Percentiles rank a stretch among this genome's conserved stretches.
Evolutionary conservation across 2,113 vertebrate genomes (phyloP).

Genomic region (Silurus meridionalis): DNA sequence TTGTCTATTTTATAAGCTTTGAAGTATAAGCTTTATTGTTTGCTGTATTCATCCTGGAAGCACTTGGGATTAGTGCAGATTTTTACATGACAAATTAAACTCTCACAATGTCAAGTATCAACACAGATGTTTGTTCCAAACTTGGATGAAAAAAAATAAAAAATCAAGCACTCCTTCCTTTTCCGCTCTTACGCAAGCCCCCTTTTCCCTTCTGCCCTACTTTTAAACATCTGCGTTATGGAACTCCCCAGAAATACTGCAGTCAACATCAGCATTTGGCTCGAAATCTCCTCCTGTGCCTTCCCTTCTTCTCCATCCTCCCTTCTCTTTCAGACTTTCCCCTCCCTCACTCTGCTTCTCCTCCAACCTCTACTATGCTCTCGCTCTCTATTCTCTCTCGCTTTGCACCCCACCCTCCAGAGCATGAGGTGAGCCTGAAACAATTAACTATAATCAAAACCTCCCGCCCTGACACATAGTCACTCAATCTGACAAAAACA

Average conservation of each 20-base stretch:
- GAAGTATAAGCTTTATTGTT: neutral
- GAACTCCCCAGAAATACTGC: slow-evolving; percentile 56
- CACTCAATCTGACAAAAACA: slow-evolving; percentile 24
- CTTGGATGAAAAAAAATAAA: slow-evolving; percentile 40
- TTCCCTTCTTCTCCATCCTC: neutral
- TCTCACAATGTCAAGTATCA: slow-evolving; percentile 43
- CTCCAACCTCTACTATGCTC: neutral
- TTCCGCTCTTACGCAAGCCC: slow-evolving; percentile 60
- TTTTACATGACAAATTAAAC: slow-evolving; percentile 3
- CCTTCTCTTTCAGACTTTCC: neutral
- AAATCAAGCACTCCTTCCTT: slow-evolving; percentile 42
- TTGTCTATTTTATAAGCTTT: neutral
- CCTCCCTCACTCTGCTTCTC: neutral
- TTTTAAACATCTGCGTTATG: slow-evolving; percentile 64
- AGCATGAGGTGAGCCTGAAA: slow-evolving; percentile 54
- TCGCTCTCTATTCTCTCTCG: neutral
- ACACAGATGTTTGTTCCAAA: slow-evolving; percentile 51
- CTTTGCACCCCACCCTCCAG: slow-evolving; percentile 52
- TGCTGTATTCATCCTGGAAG: neutral
- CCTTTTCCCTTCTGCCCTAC: slow-evolving; percentile 50
- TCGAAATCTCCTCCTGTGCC: slow-evolving; percentile 16
- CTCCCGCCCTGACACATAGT: slow-evolving; percentile 43
- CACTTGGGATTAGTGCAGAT: neutral
- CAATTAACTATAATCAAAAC: slow-evolving; percentile 51
- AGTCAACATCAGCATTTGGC: slow-evolving; percentile 49